A percentile compares a stretch with the other conserved stretches of the same genome.
Evolutionary conservation across 2,113 vertebrate genomes (phyloP).

Genomic region (Pipa parva): DNA sequence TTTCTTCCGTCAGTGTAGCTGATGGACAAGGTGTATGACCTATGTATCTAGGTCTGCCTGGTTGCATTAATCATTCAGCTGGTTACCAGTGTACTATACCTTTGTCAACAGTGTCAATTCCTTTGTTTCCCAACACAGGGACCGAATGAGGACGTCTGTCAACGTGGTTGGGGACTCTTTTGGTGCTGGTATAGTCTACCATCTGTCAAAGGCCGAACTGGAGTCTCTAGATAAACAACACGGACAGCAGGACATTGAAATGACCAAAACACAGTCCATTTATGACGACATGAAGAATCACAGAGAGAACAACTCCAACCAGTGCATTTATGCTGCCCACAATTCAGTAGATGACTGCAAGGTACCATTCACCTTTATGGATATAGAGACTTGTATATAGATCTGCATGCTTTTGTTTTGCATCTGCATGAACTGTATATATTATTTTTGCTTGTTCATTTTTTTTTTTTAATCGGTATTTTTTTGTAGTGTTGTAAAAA

Average conservation of each 20-base stretch:
- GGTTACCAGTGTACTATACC: too few relatives aligned
- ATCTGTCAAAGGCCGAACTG: constrained; percentile 91
- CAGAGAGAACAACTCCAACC: constrained; percentile 96
- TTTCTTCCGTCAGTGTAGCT: too few relatives aligned
- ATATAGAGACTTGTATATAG: constrained; percentile 91
- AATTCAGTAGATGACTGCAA: constrained; percentile 98
- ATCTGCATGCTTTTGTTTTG: constrained; percentile 66
- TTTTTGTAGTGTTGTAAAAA: constrained; percentile 8
- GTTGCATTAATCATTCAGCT: too few relatives aligned
- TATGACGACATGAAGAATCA: constrained; percentile 97
- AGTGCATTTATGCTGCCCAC: constrained; percentile 91
- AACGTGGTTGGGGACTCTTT: constrained; percentile 97
- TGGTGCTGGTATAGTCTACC: constrained; percentile 93
- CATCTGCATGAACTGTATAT: constrained; percentile 54
- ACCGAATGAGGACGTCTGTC: constrained; percentile 95
- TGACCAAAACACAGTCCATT: constrained; percentile 90
- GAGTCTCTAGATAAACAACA: constrained; percentile 80
- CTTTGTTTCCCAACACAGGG: constrained; percentile 59
- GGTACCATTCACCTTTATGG: constrained; percentile 90
- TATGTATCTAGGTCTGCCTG: too few relatives aligned
- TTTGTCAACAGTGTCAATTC: too few relatives aligned
- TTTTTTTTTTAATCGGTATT: background rate
- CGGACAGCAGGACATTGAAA: constrained; percentile 87
- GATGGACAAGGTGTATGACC: too few relatives aligned
- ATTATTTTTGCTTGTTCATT: constrained; percentile 49